These are phyloP conservation scores for Dicycla oo DNA, from an alignment of 2,888 invertebrate genomes.

Conservation along the genomic window DNA sequence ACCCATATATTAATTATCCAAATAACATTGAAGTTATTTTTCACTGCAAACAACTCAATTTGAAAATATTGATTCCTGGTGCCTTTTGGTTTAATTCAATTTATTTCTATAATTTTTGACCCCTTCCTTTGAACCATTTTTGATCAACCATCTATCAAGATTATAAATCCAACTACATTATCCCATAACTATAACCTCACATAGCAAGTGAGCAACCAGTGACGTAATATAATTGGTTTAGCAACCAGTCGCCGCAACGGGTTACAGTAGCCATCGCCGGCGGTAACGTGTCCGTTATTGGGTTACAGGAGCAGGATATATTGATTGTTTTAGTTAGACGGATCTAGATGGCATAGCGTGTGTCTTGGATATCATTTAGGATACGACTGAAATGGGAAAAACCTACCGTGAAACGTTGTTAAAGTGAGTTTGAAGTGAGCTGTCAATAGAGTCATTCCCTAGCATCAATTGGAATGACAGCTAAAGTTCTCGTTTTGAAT, in stretches of 20 bases:
- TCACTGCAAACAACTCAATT: background rate
- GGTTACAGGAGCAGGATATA: constrained; percentile 42
- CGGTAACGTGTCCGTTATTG: constrained; percentile 46
- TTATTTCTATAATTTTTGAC: background rate
- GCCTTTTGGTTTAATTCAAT: background rate
- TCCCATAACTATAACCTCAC: background rate
- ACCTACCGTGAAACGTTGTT: no score
- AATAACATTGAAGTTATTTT: background rate
- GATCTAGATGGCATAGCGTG: background rate
- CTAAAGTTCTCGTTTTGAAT: background rate
- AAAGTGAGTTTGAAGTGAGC: no score
- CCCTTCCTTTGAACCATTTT: background rate
- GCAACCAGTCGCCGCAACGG: constrained; percentile 53
- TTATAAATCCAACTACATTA: background rate
- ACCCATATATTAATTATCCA: background rate
- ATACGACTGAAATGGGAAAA: background rate
- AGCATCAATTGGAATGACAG: background rate
- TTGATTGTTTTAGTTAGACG: constrained; percentile 50
- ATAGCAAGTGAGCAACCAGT: constrained; percentile 53
- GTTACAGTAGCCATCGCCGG: constrained; percentile 41
- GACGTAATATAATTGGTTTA: constrained; percentile 56
- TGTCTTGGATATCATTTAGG: constrained; percentile 2
- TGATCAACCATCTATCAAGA: constrained; percentile 20
- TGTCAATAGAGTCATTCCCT: no score
- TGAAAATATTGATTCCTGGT: no score